Conservation (phyloP, 92 coral and sea anemone species). For the Porites rus region DNA sequence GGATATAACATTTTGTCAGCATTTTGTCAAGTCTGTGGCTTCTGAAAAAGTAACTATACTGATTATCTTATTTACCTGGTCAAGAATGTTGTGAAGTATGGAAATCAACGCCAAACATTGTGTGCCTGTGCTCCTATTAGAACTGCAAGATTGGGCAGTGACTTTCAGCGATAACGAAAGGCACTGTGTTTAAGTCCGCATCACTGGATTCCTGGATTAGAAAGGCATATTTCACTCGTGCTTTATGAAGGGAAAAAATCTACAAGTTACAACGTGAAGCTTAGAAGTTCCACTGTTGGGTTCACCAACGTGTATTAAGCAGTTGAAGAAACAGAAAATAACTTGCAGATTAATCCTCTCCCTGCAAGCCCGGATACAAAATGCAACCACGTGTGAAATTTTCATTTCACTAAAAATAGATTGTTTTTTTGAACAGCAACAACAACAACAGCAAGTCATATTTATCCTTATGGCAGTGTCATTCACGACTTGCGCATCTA, state of each 20-base stretch:
- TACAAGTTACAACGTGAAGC: background rate
- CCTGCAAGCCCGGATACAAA: background rate
- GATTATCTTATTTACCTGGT: no score
- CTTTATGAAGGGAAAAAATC: background rate
- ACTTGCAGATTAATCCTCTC: background rate
- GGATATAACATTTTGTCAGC: background rate
- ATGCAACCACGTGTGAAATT: no score
- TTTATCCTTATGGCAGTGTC: no score
- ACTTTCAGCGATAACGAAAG: background rate
- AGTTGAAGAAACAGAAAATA: background rate
- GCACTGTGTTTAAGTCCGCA: no score
- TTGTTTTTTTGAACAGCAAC: no score
- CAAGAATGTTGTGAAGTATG: background rate
- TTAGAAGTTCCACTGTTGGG: background rate
- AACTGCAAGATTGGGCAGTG: background rate
- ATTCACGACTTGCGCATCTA: no score
- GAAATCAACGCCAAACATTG: background rate
- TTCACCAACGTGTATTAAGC: background rate
- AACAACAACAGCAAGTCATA: no score
- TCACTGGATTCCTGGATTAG: no score
- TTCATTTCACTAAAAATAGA: no score
- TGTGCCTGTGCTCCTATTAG: background rate
- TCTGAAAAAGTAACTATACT: no score
- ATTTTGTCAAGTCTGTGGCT: background rate
- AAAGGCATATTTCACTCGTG: no score